Evolutionary conservation across 2,113 vertebrate species (phyloP).

Genomic region (Sorex fumeus): DNA sequence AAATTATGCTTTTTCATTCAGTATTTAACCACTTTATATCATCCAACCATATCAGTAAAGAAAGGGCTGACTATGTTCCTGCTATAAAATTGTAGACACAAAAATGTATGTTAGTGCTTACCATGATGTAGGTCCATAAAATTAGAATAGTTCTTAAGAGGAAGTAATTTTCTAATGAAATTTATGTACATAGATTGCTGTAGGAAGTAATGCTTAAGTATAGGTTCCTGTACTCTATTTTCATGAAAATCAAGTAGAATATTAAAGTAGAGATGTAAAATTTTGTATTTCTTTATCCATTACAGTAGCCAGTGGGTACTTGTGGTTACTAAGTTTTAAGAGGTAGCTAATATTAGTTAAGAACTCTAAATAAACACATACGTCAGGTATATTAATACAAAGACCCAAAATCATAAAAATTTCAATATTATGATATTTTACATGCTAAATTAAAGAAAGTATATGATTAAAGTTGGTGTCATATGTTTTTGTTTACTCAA

Average conservation of each 20-base stretch:
- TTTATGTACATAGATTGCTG: constrained; percentile 9
- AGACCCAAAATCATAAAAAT: constrained; percentile 13
- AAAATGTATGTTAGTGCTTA: not conserved
- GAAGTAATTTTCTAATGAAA: constrained; percentile 35
- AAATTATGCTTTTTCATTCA: not conserved
- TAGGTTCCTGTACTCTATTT: not conserved
- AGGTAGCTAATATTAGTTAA: constrained; percentile 29
- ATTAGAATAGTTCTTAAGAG: constrained; percentile 9
- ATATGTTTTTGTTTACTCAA: constrained; percentile 1
- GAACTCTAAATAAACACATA: constrained; percentile 44
- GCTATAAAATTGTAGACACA: not conserved
- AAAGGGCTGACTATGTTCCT: not conserved
- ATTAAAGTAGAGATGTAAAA: constrained; percentile 12
- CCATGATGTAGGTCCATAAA: not conserved
- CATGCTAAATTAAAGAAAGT: constrained; percentile 34
- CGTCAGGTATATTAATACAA: not conserved
- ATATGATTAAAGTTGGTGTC: constrained; percentile 4
- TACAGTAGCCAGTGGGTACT: not conserved
- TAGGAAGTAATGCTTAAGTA: not conserved
- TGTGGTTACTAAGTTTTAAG: constrained; percentile 30
- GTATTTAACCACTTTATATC: not conserved
- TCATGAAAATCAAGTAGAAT: not conserved
- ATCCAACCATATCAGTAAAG: not conserved
- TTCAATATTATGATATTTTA: constrained; percentile 35
- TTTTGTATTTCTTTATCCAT: not conserved